Conservation (phyloP, 2,113 vertebrate species). For the Empidonax traillii region DNA sequence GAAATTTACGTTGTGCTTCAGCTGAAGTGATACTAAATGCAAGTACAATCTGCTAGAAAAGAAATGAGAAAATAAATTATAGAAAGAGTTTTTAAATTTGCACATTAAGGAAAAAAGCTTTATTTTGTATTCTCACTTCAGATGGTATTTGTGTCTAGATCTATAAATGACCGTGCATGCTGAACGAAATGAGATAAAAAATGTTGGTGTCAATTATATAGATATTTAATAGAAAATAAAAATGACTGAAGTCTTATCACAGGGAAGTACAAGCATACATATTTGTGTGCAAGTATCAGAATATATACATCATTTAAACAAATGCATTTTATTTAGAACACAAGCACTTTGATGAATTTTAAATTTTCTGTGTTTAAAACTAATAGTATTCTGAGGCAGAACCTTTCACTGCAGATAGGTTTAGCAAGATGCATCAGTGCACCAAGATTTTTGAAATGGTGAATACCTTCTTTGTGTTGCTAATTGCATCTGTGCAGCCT, state of each 20-base stretch:
- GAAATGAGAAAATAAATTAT: constrained; percentile 33
- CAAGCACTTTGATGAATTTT: background rate
- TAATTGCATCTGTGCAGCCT: constrained; percentile 57
- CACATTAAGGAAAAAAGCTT: constrained; percentile 28
- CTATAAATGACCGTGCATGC: background rate
- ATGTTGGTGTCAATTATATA: background rate
- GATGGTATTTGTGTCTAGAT: background rate
- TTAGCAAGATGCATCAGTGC: constrained; percentile 34
- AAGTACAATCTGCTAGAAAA: constrained; percentile 22
- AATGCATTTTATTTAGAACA: background rate
- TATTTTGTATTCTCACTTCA: constrained; percentile 17
- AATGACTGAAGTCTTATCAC: constrained; percentile 7
- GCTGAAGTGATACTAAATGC: constrained; percentile 30
- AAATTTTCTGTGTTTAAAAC: background rate
- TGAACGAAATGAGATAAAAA: background rate
- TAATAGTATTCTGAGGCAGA: background rate
- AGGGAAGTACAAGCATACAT: background rate
- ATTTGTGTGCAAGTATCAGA: background rate
- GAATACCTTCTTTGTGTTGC: constrained; percentile 48
- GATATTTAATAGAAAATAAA: constrained; percentile 42
- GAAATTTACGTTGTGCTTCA: constrained; percentile 41
- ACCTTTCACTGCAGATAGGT: constrained; percentile 1
- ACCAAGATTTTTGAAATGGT: constrained; percentile 1
- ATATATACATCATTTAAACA: background rate
- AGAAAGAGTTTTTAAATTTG: constrained; percentile 15